phyloP scores from a whole-genome alignment of 2,888 invertebrate genomes.

The Agrilus cyanescens region DNA sequence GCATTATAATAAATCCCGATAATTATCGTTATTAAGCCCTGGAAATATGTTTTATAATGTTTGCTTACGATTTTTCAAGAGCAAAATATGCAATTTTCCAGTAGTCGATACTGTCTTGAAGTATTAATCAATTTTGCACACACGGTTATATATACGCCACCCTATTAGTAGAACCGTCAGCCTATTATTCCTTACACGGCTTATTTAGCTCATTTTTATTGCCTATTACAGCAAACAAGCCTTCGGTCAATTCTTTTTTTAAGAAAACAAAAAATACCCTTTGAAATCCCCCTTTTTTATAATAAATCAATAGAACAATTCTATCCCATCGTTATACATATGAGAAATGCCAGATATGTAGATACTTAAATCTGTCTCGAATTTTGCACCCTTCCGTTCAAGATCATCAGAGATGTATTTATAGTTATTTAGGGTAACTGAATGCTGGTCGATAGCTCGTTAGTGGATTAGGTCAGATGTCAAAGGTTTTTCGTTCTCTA shows the following conservation, averaged over 20 bases:
- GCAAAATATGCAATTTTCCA: conserved; percentile 39
- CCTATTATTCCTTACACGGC: too few species aligned
- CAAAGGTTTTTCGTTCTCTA: conserved; percentile 39
- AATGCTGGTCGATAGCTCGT: conserved; percentile 34
- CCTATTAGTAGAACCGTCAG: too few species aligned
- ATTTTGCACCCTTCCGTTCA: too few species aligned
- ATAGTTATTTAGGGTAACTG: conserved; percentile 26
- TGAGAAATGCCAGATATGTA: too few species aligned
- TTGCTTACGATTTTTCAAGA: conserved; percentile 38
- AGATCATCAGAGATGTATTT: conserved; percentile 6
- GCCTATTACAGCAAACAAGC: too few species aligned
- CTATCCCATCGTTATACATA: too few species aligned
- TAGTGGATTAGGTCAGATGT: conserved; percentile 38
- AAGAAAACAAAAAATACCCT: too few species aligned
- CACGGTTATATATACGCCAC: not conserved
- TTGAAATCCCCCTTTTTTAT: too few species aligned
- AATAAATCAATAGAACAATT: too few species aligned
- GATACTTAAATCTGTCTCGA: too few species aligned
- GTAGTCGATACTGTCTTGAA: conserved; percentile 34
- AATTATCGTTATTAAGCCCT: conserved; percentile 38
- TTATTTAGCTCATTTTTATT: too few species aligned
- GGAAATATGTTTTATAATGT: conserved; percentile 37
- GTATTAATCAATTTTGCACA: conserved; percentile 31
- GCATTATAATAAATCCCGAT: conserved; percentile 38
- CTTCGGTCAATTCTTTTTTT: too few species aligned